Percentiles rank a stretch among this genome's conserved stretches.
Conservation (phyloP, 2,888 invertebrate genomes). For the Epinotia bilunana region DNA sequence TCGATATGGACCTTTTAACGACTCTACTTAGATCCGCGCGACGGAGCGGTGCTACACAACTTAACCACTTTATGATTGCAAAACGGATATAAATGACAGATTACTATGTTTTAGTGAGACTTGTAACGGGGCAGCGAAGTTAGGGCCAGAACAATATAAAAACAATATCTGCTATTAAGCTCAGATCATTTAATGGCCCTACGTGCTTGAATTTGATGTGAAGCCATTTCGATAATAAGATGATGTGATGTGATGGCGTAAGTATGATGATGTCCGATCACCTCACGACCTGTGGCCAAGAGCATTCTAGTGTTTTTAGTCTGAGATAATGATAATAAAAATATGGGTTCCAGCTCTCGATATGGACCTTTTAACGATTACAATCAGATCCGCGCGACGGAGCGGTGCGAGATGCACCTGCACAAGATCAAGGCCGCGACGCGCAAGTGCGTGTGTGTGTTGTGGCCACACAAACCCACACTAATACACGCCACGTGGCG, state of each 20-base stretch:
- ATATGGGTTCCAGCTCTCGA: background rate
- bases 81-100: conserved; percentile 6
- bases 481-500: conserved; percentile 17
- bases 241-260: background rate
- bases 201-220: conserved; percentile 16
- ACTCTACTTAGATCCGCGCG: too few relatives aligned
- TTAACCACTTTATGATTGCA: conserved; percentile 9
- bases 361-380: background rate
- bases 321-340: background rate
- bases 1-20: too few relatives aligned
- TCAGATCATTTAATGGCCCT: conserved; percentile 1
- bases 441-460: conserved; percentile 3
- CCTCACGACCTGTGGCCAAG: background rate
- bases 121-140: background rate
- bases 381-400: background rate
- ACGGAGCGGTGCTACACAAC: conserved; percentile 8
- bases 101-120: background rate
- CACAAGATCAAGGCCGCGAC: conserved; percentile 38
- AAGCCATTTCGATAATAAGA: conserved; percentile 1
- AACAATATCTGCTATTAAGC: background rate
- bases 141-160: background rate
- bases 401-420: conserved; percentile 27
- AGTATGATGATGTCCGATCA: background rate
- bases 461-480: conserved; percentile 2
- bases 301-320: background rate